A percentile compares a stretch with the other conserved stretches of the same genome.
phyloP scores from a whole-genome alignment of 2,113 vertebrate genomes.

The Zootoca vivipara region DNA sequence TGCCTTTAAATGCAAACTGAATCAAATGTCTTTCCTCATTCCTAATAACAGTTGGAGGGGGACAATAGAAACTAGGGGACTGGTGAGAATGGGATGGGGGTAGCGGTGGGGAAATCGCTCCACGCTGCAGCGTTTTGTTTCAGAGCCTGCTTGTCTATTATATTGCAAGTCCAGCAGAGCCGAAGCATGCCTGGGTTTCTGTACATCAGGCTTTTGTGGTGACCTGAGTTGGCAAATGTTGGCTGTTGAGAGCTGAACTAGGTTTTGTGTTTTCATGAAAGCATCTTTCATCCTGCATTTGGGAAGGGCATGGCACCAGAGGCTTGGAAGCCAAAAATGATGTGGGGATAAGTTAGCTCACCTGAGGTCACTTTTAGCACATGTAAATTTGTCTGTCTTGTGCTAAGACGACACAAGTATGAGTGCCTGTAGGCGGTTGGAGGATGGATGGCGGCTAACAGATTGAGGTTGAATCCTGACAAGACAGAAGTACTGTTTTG shows the following conservation, averaged over 20 bases:
- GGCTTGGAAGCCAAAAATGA: conserved; percentile 18
- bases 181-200: not conserved
- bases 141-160: not conserved
- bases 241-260: conserved; percentile 8
- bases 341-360: not conserved
- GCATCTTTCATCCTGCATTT: not conserved
- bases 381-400: rapidly evolving
- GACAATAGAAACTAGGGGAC: not conserved
- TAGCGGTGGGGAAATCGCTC: not conserved
- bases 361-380: not conserved
- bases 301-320: not conserved
- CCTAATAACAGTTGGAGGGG: too few relatives aligned
- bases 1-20: too few relatives aligned
- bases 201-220: not conserved
- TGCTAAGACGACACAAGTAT: rapidly evolving
- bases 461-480: too few relatives aligned
- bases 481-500: too few relatives aligned
- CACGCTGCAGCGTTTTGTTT: not conserved
- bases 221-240: not conserved
- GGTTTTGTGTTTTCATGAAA: conserved; percentile 42
- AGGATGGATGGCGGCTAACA: too few relatives aligned
- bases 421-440: too few relatives aligned
- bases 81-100: not conserved
- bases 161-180: not conserved
- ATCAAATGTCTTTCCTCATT: too few relatives aligned